Evolutionary conservation across 2,113 vertebrate genomes (phyloP).

Genomic region (Podocnemis expansa): DNA sequence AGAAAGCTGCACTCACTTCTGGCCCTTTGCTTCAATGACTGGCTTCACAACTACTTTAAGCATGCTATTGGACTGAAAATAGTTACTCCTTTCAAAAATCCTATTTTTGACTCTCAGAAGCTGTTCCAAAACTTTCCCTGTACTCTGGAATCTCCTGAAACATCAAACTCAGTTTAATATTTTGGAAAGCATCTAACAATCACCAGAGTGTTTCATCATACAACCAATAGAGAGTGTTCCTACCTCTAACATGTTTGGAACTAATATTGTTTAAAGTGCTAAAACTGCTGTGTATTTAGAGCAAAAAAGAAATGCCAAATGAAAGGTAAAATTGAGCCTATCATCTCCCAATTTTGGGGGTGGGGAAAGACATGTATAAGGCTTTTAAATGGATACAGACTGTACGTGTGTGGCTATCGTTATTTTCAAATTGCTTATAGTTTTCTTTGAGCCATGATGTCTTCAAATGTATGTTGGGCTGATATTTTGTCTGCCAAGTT

Average conservation of each 20-base stretch:
- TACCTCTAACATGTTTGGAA: background rate
- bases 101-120: background rate
- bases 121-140: background rate
- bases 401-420: background rate
- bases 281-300: background rate
- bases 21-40: background rate
- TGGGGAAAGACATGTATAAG: background rate
- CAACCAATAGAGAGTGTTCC: background rate
- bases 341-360: background rate
- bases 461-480: background rate
- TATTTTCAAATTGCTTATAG: background rate
- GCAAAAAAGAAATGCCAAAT: background rate
- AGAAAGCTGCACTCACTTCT: background rate
- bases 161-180: background rate
- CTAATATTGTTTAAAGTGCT: background rate
- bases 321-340: background rate
- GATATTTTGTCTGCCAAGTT: background rate
- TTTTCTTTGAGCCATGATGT: background rate
- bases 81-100: background rate
- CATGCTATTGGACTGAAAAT: background rate
- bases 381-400: background rate
- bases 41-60: background rate
- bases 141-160: background rate
- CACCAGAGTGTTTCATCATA: background rate
- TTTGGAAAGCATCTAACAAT: background rate